phyloP scores from a whole-genome alignment of 2,113 vertebrate species.

The Ailuropoda melanoleuca region DNA sequence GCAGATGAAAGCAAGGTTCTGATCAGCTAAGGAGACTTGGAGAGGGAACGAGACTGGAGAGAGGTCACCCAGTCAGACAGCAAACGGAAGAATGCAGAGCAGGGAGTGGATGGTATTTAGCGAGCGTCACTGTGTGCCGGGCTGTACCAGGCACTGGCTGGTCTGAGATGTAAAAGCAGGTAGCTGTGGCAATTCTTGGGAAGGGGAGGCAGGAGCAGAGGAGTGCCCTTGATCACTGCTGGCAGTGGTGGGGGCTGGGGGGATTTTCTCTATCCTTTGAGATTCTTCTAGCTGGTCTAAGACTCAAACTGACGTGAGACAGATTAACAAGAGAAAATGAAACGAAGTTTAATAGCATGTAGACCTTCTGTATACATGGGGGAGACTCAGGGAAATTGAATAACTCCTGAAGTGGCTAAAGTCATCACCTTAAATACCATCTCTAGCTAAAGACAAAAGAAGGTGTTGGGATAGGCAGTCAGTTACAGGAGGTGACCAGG shows the following conservation, averaged over 20 bases:
- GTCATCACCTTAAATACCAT: background rate
- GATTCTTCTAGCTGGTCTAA: background rate
- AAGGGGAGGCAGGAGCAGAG: background rate
- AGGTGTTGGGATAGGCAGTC: background rate
- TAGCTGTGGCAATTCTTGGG: background rate
- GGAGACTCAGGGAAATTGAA: background rate
- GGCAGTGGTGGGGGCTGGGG: background rate
- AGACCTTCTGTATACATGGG: background rate
- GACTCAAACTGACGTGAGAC: background rate
- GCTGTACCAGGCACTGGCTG: rapidly evolving
- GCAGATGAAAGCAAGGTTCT: background rate
- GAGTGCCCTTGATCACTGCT: background rate
- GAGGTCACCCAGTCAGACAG: background rate
- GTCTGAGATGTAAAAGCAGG: too few species aligned
- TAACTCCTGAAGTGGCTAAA: background rate
- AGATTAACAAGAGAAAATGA: background rate
- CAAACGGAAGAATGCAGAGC: background rate
- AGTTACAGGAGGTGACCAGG: background rate
- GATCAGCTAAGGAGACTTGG: background rate
- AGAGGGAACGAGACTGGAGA: background rate
- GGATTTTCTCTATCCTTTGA: background rate
- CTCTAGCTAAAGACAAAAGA: background rate
- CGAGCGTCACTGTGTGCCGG: rapidly evolving
- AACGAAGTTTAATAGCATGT: background rate
- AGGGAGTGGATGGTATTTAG: background rate